Base-by-base conservation (phyloP, 2,888 invertebrate genomes). In the Tribolium freemani region DNA sequence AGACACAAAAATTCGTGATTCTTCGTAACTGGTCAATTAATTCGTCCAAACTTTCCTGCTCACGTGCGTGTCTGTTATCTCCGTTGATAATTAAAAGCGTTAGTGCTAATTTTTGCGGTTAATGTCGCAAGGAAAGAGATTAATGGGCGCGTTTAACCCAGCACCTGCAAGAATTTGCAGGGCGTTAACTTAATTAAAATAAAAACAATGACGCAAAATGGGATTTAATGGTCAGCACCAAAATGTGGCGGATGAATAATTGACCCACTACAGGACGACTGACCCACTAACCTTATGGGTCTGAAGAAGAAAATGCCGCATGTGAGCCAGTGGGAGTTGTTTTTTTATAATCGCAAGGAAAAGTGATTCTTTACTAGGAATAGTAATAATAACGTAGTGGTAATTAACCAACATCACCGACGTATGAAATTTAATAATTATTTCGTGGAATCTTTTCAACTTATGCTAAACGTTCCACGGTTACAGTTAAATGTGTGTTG, bases 231-330 rank as follows among this genome's bases (percentile, higher is more conserved):
- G 26, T 45, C 53, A 54, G 21, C 30, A 53, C 54, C 53, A 45
- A 67, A 67, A 56, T 57, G 30, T 31, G 48, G 54, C 54, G 67
- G 57, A 67, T 57, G 67, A 51, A 38, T 50, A 30, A 69, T 54
- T 61, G 69, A 69, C 69, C 69, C 54, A 69, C 61, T 61, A 69
- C 69, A 45, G 61, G 51, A 53, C 61, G 61, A 61, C 44, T 69
- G 69, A 69, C 69, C 69, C 54, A 69, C 69, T 69, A 51, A 69
- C 69, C 69, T 64, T 64, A 20, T 16, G 44, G 20, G 30, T 38
- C 5, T 20, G 5, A 20, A 48, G 50, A 30, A 63, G 46, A 61
- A 44, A 21, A 48, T 30, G 9, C 26, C 61, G 46, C 48, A 48
- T 51, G 63, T n/a, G 63, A 63, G 38, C 30, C 46, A 5, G 61